phyloP scores from a whole-genome alignment of 1,140 invertebrate genomes.

The Samia ricini region DNA sequence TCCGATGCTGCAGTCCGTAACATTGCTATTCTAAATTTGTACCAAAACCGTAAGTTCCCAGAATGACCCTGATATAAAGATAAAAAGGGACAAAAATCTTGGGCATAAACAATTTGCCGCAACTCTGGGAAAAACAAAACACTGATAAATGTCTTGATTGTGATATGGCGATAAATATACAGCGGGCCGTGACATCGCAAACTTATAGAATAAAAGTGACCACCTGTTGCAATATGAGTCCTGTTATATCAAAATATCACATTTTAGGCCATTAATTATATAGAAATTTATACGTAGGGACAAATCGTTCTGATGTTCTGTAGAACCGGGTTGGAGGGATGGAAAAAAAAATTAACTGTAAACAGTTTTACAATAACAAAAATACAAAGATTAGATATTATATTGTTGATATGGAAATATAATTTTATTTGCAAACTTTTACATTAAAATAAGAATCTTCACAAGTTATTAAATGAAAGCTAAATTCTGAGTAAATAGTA shows the following conservation, averaged over 20 bases:
- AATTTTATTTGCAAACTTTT: too few relatives aligned
- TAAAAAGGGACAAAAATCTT: slow-evolving; percentile 19
- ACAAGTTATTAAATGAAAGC: too few relatives aligned
- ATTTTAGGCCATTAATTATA: slow-evolving; percentile 63
- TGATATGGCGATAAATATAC: slow-evolving; percentile 1
- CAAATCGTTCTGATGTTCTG: slow-evolving; percentile 50
- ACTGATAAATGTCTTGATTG: slow-evolving; percentile 25
- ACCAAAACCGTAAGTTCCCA: slow-evolving; percentile 33
- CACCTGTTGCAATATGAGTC: slow-evolving; percentile 68
- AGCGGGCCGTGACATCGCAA: slow-evolving; percentile 1
- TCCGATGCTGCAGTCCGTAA: neutral
- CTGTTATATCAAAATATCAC: slow-evolving; percentile 67
- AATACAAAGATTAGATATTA: too few relatives aligned
- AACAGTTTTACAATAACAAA: neutral
- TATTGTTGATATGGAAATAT: too few relatives aligned
- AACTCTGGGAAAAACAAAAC: slow-evolving; percentile 17
- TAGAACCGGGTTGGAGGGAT: slow-evolving; percentile 30
- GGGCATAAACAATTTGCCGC: slow-evolving; percentile 37
- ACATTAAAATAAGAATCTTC: too few relatives aligned
- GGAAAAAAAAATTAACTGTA: slow-evolving; percentile 28
- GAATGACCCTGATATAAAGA: slow-evolving; percentile 43
- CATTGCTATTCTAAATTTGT: slow-evolving; percentile 4
- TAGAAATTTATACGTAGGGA: slow-evolving; percentile 68
- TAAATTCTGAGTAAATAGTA: too few relatives aligned
- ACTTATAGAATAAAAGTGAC: slow-evolving; percentile 32